Conservation (phyloP, 2,113 vertebrate genomes). For the Tringa solitaria region DNA sequence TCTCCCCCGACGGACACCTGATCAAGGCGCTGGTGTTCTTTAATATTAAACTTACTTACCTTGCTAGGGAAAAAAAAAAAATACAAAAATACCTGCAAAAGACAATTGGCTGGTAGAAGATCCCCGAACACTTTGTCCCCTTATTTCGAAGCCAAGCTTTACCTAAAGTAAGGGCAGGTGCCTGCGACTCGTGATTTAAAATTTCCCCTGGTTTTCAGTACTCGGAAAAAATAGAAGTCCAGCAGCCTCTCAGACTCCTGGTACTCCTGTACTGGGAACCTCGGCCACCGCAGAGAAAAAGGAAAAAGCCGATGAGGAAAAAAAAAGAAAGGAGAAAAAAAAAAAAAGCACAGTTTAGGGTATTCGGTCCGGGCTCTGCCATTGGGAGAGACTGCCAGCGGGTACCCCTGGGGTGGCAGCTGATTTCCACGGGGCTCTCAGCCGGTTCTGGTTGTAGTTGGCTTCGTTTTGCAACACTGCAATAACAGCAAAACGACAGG, state of each 20-base stretch:
- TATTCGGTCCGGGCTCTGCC: constrained; percentile 34
- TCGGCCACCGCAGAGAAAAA: constrained; percentile 51
- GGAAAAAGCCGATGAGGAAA: neutral
- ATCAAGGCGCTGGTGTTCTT: constrained; percentile 62
- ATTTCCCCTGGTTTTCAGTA: constrained; percentile 25
- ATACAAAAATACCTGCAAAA: neutral
- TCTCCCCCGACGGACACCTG: neutral
- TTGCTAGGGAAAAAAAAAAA: constrained; percentile 22
- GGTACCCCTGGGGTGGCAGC: constrained; percentile 56
- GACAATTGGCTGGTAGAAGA: constrained; percentile 58
- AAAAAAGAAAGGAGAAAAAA: too few relatives aligned
- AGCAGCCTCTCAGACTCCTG: constrained; percentile 38
- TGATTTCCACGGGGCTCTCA: constrained; percentile 61
- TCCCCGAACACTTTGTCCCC: constrained; percentile 41
- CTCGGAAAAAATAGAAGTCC: constrained; percentile 31
- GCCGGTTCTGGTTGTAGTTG: constrained; percentile 37
- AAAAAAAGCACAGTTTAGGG: constrained; percentile 67
- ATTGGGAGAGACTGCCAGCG: constrained; percentile 29
- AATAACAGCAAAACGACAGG: constrained; percentile 77
- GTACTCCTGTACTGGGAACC: constrained; percentile 53
- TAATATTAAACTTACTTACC: neutral
- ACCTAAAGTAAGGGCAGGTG: constrained; percentile 49
- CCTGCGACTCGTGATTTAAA: constrained; percentile 39
- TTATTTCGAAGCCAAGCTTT: constrained; percentile 54
- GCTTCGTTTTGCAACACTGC: constrained; percentile 74